Percentiles rank a stretch among this genome's conserved stretches.
Evolutionary conservation across 2,888 invertebrate genomes (phyloP).

Genomic region (Frankliniella fusca): DNA sequence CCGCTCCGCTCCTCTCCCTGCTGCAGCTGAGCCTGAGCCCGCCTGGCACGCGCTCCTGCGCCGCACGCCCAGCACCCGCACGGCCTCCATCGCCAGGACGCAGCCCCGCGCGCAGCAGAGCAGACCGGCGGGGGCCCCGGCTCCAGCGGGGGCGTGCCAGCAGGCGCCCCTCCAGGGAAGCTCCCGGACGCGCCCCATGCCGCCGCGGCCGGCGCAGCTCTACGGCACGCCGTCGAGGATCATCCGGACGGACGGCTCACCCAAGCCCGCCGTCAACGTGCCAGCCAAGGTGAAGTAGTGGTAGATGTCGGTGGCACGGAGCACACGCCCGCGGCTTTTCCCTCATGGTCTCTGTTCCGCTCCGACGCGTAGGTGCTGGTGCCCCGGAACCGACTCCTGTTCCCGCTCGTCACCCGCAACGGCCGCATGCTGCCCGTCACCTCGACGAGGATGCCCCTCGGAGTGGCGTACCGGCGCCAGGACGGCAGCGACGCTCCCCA

Average conservation of each 20-base stretch:
- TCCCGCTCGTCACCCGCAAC: neutral
- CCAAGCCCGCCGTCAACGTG: neutral
- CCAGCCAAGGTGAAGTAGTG: neutral
- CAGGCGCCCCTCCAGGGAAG: neutral
- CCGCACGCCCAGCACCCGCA: neutral
- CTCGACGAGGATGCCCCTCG: too few relatives aligned
- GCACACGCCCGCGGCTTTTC: neutral
- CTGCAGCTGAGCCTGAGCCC: neutral
- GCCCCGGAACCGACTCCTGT: neutral
- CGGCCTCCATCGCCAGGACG: neutral
- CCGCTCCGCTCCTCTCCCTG: neutral
- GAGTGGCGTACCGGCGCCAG: too few relatives aligned
- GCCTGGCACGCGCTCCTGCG: conserved; percentile 1
- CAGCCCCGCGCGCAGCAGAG: neutral
- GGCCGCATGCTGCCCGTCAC: neutral
- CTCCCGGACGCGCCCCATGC: neutral
- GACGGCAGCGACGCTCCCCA: too few relatives aligned
- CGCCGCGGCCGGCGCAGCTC: neutral
- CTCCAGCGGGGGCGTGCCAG: neutral
- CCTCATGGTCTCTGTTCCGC: neutral
- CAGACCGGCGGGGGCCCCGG: neutral
- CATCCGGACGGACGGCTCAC: neutral
- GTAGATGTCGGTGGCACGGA: neutral
- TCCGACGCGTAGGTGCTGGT: neutral
- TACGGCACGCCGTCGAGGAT: neutral